Evolutionary conservation across 2,888 invertebrate genomes (phyloP).

Genomic region (Drosophila diplacantha): DNA sequence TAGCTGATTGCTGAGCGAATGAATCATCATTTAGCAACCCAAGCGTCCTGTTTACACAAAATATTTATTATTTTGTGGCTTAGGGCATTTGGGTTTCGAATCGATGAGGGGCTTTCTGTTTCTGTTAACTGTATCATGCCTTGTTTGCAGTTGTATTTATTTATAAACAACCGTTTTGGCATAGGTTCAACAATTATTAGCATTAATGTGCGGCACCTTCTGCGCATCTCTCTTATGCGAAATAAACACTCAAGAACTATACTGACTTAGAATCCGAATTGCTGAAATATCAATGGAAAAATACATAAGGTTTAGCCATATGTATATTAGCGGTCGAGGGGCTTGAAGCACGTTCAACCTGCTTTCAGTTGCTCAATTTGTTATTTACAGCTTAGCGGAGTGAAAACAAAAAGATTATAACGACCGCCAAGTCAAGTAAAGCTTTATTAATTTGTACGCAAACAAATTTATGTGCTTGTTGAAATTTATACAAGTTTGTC

Average conservation of each 20-base stretch:
- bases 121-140: constrained; percentile 11
- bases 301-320: constrained; percentile 30
- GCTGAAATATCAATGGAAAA: constrained; percentile 19
- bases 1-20: neutral
- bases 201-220: constrained; percentile 38
- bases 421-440: constrained; percentile 42
- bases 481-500: constrained; percentile 47
- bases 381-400: constrained; percentile 43
- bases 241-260: neutral
- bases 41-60: neutral
- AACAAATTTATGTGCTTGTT: constrained; percentile 51
- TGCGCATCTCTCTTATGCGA: constrained; percentile 24
- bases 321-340: constrained; percentile 10
- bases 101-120: constrained; percentile 21
- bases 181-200: constrained; percentile 30
- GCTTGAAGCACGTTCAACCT: constrained; percentile 52
- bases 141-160: constrained; percentile 16
- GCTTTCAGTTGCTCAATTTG: constrained; percentile 46
- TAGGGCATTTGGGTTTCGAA: constrained; percentile 30
- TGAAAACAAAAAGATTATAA: constrained; percentile 42
- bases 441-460: constrained; percentile 56
- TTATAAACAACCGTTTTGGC: constrained; percentile 42
- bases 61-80: neutral
- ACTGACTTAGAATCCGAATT: neutral
- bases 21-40: constrained; percentile 9